Percentiles rank a stretch among this genome's conserved stretches.
Conservation (phyloP, 2,888 invertebrate genomes). For the Orthonychiurus folsomi region DNA sequence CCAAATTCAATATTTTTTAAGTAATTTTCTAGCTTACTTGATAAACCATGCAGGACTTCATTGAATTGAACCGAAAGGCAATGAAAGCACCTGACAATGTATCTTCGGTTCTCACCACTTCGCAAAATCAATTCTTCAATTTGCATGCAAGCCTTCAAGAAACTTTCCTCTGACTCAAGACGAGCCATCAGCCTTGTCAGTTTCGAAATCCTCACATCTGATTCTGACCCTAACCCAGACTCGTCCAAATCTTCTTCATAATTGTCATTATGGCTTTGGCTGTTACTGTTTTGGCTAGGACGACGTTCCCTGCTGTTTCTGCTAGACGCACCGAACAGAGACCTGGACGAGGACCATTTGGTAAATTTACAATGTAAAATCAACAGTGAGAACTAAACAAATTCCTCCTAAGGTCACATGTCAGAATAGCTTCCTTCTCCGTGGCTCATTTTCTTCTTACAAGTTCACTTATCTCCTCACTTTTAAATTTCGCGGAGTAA, state of each 20-base stretch:
- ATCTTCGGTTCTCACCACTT: constrained; percentile 29
- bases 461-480: no score
- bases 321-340: background rate
- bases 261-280: no score
- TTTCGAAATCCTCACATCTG: constrained; percentile 25
- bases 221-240: background rate
- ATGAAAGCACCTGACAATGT: constrained; percentile 28
- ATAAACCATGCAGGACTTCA: constrained; percentile 27
- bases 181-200: constrained; percentile 23
- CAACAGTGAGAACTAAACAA: no score
- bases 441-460: background rate
- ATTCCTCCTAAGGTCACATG: background rate
- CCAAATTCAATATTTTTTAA: constrained; percentile 25
- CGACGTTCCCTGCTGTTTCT: background rate
- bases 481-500: no score
- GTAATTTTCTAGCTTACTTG: constrained; percentile 18
- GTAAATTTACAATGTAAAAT: no score
- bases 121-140: constrained; percentile 26
- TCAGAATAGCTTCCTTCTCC: background rate
- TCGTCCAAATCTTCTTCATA: background rate
- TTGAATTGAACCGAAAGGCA: constrained; percentile 23
- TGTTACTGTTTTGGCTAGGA: no score
- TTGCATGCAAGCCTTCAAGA: constrained; percentile 23
- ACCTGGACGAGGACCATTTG: no score
- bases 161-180: constrained; percentile 28